phyloP scores from a whole-genome alignment of 92 coral and sea anemone species.

The Actinostola sp. region DNA sequence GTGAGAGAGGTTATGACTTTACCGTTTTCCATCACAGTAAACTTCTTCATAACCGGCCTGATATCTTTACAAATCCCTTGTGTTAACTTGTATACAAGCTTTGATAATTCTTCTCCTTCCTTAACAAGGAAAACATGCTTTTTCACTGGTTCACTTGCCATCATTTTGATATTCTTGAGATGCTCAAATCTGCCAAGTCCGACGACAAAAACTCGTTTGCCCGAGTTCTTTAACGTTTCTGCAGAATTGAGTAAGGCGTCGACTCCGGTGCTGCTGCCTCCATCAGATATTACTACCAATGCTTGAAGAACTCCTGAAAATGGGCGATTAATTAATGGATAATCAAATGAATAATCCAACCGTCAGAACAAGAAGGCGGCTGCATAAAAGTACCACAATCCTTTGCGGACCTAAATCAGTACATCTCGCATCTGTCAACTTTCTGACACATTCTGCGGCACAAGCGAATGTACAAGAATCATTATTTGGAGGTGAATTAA shows the following conservation, averaged over 20 bases:
- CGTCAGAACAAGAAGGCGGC: too few species aligned
- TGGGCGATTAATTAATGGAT: too few species aligned
- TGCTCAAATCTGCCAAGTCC: constrained; percentile 36
- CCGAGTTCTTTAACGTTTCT: constrained; percentile 28
- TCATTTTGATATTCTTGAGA: constrained; percentile 16
- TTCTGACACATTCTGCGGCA: too few species aligned
- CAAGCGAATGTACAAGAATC: too few species aligned
- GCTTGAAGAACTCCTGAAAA: constrained; percentile 30
- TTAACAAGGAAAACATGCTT: constrained; percentile 24
- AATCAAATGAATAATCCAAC: too few species aligned
- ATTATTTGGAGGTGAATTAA: too few species aligned
- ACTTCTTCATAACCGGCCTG: constrained; percentile 21
- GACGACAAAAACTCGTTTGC: constrained; percentile 39
- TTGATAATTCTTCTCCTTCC: constrained; percentile 13
- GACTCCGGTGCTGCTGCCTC: constrained; percentile 35
- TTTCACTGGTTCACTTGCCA: constrained; percentile 37
- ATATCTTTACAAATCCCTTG: constrained; percentile 37
- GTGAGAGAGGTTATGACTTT: constrained; percentile 14
- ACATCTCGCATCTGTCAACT: too few species aligned
- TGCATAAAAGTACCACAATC: too few species aligned
- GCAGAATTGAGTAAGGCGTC: constrained; percentile 27
- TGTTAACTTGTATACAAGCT: neutral
- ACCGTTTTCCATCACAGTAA: constrained; percentile 24
- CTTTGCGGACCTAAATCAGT: too few species aligned
- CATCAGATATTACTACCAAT: constrained; percentile 24